phyloP scores from a whole-genome alignment of 2,888 invertebrate species.

The Heteromyza rotundicornis region DNA sequence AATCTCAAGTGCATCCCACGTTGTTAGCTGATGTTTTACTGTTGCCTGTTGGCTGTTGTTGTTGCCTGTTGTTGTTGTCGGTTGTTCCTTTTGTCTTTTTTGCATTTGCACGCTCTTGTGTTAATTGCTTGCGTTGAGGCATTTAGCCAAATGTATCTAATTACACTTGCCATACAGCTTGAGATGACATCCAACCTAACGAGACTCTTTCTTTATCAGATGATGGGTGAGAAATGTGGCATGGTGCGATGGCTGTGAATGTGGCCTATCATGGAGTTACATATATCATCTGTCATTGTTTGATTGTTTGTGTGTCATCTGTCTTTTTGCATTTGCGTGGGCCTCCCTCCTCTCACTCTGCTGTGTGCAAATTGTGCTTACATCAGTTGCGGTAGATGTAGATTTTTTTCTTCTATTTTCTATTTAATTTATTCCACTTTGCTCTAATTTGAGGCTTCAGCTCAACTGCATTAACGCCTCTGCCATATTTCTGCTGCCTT shows the following conservation, averaged over 20 bases:
- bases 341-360: background rate
- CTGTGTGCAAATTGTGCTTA: constrained; percentile 8
- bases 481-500: no score
- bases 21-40: background rate
- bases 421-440: background rate
- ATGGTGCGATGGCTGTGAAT: no score
- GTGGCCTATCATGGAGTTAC: no score
- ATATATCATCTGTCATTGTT: no score
- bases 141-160: constrained; percentile 6
- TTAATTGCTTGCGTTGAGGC: constrained; percentile 31
- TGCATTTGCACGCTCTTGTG: constrained; percentile 27
- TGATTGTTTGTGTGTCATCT: no score
- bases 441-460: background rate
- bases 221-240: no score
- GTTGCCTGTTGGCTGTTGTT: background rate
- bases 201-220: no score
- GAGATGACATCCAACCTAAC: no score
- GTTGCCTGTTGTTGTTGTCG: background rate
- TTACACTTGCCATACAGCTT: constrained; percentile 5
- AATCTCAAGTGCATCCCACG: background rate
- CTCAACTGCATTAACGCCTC: no score
- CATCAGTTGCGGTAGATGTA: constrained; percentile 1
- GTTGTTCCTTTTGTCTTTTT: background rate
- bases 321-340: no score
- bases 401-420: no score